Base-by-base conservation (phyloP, 2,113 vertebrate genomes). In the Holacanthus passer region DNA sequence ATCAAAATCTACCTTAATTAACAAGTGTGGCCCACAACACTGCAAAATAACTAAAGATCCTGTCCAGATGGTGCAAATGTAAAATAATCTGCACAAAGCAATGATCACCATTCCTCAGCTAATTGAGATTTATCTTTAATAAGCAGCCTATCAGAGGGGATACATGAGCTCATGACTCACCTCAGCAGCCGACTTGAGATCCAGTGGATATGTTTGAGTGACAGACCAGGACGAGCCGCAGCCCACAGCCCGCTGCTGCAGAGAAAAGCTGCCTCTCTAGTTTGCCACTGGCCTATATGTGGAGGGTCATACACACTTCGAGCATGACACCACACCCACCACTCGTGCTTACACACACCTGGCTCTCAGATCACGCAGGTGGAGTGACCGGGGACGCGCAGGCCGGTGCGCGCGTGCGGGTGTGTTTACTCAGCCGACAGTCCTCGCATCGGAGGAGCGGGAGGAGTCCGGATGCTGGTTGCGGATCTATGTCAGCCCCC, bases 321-420 rank as follows among this genome's bases (percentile, higher is more conserved):
- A 45, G 31, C 47, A 55, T 13, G 60, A 84, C 87, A 88, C 93
- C 93, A 91, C 90, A 86, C 93, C 93, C 90, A 91, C 93, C 55
- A 41, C 73, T 72, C 65, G 31, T 60, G 77, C 84, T 82, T 65
- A 80, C 87, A 83, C 79, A 91, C 89, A 93, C 92, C 92, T 91
- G 91, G 77, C 80, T 74, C 77, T 16, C 64, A 56, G 45, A 67
- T 67, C 68, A 20, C 45, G 79, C 78, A 91, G 86, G 90, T 87
- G 81, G 37, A 85, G 68, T 37, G 55, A 73, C 69, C 37, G 72
- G 19, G 20, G 60, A 20, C 63, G 67, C 73, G 58, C 4, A 47
- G 67, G 69, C 29, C 45, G 3, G 37, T 7, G 39, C 20, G 70
- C 13, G 29, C 17, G 19, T 22, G 58, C 22, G 31, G n/a, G 59